Percentiles rank a stretch among this genome's conserved stretches.
Conservation (phyloP, 2,888 invertebrate species). For the Pollenia labialis region DNA sequence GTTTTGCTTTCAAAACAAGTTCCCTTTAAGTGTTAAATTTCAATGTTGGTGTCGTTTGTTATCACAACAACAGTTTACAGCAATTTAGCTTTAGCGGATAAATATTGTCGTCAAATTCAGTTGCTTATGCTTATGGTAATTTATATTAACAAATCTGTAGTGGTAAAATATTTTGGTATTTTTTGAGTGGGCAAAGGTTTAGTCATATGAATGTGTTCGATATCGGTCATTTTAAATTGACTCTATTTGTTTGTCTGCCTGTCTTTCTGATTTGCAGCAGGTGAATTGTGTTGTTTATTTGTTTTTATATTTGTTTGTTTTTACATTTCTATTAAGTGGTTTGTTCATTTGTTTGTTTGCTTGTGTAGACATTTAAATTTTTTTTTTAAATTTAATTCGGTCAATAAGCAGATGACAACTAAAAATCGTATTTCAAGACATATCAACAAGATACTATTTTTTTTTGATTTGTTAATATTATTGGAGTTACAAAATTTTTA, state of each 20-base stretch:
- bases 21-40: conserved; percentile 31
- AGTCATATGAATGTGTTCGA: neutral
- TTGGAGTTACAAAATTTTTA: conserved; percentile 40
- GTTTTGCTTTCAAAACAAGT: conserved; percentile 74
- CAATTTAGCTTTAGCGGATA: conserved; percentile 44
- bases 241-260: neutral
- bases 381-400: conserved; percentile 54
- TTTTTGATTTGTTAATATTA: conserved; percentile 27
- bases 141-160: neutral
- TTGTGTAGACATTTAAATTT: conserved; percentile 36
- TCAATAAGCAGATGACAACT: conserved; percentile 57
- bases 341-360: conserved; percentile 2
- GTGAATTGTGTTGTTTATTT: conserved; percentile 31
- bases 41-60: conserved; percentile 56
- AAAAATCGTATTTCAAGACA: neutral
- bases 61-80: conserved; percentile 54
- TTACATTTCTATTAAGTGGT: conserved; percentile 35
- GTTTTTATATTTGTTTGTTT: conserved; percentile 24
- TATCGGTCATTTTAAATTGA: conserved; percentile 34
- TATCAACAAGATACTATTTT: neutral
- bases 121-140: conserved; percentile 7
- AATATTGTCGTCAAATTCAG: conserved; percentile 60
- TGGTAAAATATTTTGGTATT: neutral
- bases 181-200: neutral
- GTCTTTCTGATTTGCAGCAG: conserved; percentile 35